phyloP scores from a whole-genome alignment of 35 echinoderm and acorn worm genomes.

The Stichopus chloronotus region DNA sequence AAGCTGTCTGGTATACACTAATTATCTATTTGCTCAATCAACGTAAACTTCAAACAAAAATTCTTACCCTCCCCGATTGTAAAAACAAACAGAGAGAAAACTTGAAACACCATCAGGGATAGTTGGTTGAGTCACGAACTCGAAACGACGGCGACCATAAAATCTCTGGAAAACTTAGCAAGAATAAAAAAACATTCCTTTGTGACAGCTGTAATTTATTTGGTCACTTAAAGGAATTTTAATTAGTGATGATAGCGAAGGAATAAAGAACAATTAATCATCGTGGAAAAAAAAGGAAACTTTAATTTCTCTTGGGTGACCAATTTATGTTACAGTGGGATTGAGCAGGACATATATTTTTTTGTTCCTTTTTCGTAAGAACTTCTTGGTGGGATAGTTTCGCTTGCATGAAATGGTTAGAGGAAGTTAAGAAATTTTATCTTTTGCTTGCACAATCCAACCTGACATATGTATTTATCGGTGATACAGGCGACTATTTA shows the following conservation, averaged over 20 bases:
- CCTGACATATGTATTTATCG: conserved; percentile 48
- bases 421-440: neutral
- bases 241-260: conserved; percentile 55
- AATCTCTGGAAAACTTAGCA: neutral
- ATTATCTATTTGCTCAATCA: conserved; percentile 23
- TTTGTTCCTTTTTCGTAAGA: no score
- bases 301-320: conserved; percentile 12
- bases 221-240: conserved; percentile 52
- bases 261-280: conserved; percentile 52
- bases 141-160: neutral
- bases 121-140: neutral
- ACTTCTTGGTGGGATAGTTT: no score
- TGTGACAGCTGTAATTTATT: conserved; percentile 50
- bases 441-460: conserved; percentile 2
- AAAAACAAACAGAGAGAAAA: conserved; percentile 12
- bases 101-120: neutral
- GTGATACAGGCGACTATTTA: conserved; percentile 13
- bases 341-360: no score
- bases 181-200: conserved; percentile 10
- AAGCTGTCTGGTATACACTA: neutral
- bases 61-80: neutral
- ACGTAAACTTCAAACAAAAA: conserved; percentile 40
- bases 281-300: neutral
- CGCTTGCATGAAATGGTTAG: no score
- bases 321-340: neutral